A percentile compares a stretch with the other conserved stretches of the same genome.
These are phyloP conservation scores for Agapornis roseicollis DNA, from an alignment of 2,113 vertebrate species.

Conservation along the genomic window DNA sequence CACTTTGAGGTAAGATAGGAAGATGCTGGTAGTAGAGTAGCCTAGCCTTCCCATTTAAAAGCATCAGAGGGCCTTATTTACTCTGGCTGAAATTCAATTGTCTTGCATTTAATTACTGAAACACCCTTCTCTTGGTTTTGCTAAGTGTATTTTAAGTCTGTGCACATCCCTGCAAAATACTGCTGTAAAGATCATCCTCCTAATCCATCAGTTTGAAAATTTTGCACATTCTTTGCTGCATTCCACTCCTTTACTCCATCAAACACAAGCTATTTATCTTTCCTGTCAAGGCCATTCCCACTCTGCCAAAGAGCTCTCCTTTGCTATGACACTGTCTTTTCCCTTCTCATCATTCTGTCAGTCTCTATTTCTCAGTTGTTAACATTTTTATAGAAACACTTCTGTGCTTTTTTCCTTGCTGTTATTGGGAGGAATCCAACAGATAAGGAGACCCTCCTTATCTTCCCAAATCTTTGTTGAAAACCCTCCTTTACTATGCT, in stretches of 20 bases:
- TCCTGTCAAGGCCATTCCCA: conserved; percentile 26
- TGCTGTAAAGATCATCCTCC: neutral
- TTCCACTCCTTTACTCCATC: neutral
- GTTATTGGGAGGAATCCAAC: neutral
- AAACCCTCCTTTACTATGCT: neutral
- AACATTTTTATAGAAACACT: conserved; percentile 34
- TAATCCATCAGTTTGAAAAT: conserved; percentile 16
- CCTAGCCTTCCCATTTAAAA: neutral
- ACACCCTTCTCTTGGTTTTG: neutral
- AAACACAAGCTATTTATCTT: conserved; percentile 45
- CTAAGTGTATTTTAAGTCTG: neutral
- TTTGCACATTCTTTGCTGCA: conserved; percentile 10
- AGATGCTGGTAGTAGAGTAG: neutral
- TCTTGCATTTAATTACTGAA: neutral
- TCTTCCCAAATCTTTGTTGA: neutral
- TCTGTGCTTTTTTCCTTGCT: neutral
- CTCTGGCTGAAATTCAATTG: neutral
- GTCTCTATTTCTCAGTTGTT: conserved; percentile 25
- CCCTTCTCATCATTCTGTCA: conserved; percentile 26
- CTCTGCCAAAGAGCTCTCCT: conserved; percentile 22
- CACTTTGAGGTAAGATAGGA: neutral
- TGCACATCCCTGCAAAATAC: neutral
- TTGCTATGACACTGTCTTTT: conserved; percentile 24
- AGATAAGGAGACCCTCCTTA: neutral
- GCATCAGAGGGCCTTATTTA: neutral